Conservation (phyloP, 2,113 vertebrate species). For the Nesoenas mayeri region DNA sequence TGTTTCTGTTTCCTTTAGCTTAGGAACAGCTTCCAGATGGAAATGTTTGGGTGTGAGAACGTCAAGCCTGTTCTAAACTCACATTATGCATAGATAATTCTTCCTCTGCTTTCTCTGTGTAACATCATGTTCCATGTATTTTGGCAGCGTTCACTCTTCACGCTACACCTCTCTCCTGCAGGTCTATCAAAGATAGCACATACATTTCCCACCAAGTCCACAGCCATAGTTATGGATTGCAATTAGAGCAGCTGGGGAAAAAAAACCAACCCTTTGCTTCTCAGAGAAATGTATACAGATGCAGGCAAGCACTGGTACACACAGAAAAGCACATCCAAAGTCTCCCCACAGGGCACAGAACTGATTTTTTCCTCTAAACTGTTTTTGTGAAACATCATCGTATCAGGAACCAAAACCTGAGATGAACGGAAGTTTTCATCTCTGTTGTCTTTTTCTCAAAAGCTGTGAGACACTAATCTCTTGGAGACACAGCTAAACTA, state of each 20-base stretch:
- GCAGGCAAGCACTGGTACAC: background rate
- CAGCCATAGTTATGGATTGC: background rate
- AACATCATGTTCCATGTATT: slow-evolving; percentile 1
- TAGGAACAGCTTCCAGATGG: slow-evolving; percentile 66
- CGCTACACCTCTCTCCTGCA: slow-evolving; percentile 9
- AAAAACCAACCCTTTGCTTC: background rate
- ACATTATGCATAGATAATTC: slow-evolving; percentile 47
- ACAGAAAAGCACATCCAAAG: background rate
- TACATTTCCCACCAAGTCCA: background rate
- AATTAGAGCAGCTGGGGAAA: background rate
- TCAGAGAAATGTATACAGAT: background rate
- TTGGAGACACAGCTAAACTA: background rate
- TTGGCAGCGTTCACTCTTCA: background rate
- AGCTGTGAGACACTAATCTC: background rate
- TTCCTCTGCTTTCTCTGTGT: background rate
- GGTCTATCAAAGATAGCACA: background rate
- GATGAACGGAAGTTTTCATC: background rate
- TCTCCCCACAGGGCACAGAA: background rate
- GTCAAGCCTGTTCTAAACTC: slow-evolving; percentile 44
- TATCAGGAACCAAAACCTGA: background rate
- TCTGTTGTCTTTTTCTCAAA: background rate
- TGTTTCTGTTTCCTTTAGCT: slow-evolving; percentile 44
- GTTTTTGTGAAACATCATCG: background rate
- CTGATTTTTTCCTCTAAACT: background rate
- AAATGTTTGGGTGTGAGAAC: slow-evolving; percentile 66